Base-by-base conservation (phyloP, 2,113 vertebrate genomes). In the Amphilophus citrinellus region DNA sequence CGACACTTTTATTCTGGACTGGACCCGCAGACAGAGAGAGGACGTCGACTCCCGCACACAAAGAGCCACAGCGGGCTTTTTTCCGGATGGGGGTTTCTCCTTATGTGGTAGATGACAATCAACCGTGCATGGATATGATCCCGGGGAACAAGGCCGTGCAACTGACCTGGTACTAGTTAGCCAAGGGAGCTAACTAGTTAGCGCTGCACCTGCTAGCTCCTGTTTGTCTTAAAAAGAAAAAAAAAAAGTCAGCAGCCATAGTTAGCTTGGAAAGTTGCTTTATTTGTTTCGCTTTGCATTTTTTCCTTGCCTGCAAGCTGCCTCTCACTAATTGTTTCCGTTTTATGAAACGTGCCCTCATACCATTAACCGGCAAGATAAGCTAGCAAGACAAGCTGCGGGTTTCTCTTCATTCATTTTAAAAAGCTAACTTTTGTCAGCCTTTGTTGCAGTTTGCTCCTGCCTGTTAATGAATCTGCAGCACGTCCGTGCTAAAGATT, bases 81-180 rank as follows among this genome's bases (percentile, higher is more conserved):
- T 85, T 68, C 89, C 79, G 89, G 91, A 94, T 89, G 92, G 86
- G 82, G 82, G 90, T 87, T 91, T 88, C 82, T 92, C 90, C 77
- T 84, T 77, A n/a, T 92, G 79, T 90, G 89, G 53, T 90, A 61
- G 84, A 93, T 93, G 92, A 93, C 90, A 90, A 75, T 82, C 91
- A 24, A 82, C 1, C 91, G 90, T 94, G 91, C 92, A 90, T 79
- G 95, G 95, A 95, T 91, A 89, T 94, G 89, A 95, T 93, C 91
- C 84, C 20, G 58, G 88, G 88, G 91, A 94, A 92, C 92, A 86
- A 96, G 94, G 95, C 94, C 92, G 88, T 93, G 93, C 94, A 93
- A 93, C 94, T 94, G 92, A 93, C 85, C 89, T 81, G 84, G 73
- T 92, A 84, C 84, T 86, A 89, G 93, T 91, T 93, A 93, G 88